Evolutionary conservation across 2,888 invertebrate species (phyloP), one percentile per base, ranked within the genome.

Genomic region (Sphinx pinastri): DNA sequence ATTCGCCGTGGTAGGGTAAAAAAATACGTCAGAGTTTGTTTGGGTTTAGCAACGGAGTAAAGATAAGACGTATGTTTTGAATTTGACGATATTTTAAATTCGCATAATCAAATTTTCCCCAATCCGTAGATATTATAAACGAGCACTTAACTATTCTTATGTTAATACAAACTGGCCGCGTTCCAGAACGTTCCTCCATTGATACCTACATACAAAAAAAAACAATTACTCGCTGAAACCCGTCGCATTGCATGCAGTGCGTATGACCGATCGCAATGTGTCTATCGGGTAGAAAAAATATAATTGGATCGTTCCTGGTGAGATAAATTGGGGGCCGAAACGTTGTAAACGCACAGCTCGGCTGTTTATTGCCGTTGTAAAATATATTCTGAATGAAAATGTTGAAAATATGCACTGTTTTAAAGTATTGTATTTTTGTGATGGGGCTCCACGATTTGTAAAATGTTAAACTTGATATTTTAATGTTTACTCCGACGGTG

Each of bases 221-320:
- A 63, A 47, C 63, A 63, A 63, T 66, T 57, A 73, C 70, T 63
- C 68, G 71, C 68, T 71, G 73, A 69, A 71, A 72, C 68, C 70
- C 75, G 73, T 67, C 70, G 72, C 74, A 63, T 55, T 72, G 72
- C 75, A 76, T 70, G 70, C 71, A 77, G 69, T 71, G 74, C 74
- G 75, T 79, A 79, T 78, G 77, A 77, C 72, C 75, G 77, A 79
- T 80, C 75, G 77, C 63, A 80, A 79, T 81, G 81, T 87, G 86
- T 86, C 88, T 86, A 87, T 89, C 87, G 87, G 84, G 85, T 81
- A 83, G 87, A 87, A 89, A 90, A 89, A 88, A 89, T 87, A 88
- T 90, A 91, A 91, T 91, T 91, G 90, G 89, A 88, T 88, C 87
- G 88, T 88, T 87, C 84, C 87, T 86, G 86, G 85, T 86, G 86